Evolutionary conservation across 1,140 invertebrate species (phyloP).

Genomic region (Episyrphus balteatus): DNA sequence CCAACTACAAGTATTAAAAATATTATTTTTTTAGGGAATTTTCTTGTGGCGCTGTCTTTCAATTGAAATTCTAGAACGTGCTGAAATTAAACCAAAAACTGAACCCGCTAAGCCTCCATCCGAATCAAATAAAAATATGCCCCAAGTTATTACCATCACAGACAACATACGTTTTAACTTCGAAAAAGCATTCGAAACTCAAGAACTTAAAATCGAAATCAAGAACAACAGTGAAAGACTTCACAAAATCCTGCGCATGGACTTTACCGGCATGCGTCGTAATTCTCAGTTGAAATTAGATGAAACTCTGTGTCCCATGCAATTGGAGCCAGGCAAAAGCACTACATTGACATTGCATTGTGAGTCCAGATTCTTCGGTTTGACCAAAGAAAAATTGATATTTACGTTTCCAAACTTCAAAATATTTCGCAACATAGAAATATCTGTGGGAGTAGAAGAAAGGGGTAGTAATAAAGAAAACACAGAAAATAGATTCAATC

Average conservation of each 20-base stretch:
- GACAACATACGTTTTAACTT: constrained; percentile 31
- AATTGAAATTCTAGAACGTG: constrained; percentile 15
- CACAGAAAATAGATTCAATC: constrained; percentile 10
- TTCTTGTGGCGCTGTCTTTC: constrained; percentile 23
- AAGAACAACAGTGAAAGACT: constrained; percentile 30
- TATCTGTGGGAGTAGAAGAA: constrained; percentile 34
- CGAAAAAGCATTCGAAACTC: constrained; percentile 31
- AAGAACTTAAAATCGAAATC: constrained; percentile 22
- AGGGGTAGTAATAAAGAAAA: constrained; percentile 5
- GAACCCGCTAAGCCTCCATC: not conserved
- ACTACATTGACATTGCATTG: constrained; percentile 11
- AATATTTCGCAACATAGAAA: constrained; percentile 5
- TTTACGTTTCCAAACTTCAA: constrained; percentile 45
- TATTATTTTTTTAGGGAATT: constrained; percentile 8
- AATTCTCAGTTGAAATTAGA: constrained; percentile 25
- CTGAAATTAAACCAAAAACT: constrained; percentile 4
- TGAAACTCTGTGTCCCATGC: not conserved
- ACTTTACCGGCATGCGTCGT: constrained; percentile 23
- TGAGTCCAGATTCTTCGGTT: constrained; percentile 43
- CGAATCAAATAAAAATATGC: not conserved
- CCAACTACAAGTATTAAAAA: not conserved
- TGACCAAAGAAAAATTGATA: constrained; percentile 44
- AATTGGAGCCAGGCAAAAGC: not conserved
- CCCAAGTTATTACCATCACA: constrained; percentile 36
- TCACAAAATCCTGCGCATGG: constrained; percentile 21